These are phyloP conservation scores for Argyrosomus regius DNA, from an alignment of 2,797 vertebrate genomes.

Conservation along the genomic window DNA sequence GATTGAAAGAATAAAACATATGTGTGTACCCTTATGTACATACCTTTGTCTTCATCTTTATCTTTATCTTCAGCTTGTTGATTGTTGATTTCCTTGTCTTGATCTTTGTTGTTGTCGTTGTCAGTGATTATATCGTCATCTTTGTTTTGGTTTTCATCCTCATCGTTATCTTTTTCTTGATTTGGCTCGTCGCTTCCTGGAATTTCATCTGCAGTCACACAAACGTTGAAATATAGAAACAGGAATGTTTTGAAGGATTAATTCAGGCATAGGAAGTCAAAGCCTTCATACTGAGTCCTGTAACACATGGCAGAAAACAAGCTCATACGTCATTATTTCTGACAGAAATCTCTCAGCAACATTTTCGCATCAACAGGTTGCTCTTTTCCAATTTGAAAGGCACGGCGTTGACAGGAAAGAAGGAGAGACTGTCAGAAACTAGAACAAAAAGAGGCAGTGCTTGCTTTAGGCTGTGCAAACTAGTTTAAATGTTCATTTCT, in stretches of 20 bases:
- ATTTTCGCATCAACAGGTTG: slow-evolving; percentile 53
- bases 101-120: slow-evolving; percentile 39
- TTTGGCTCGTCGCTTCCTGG: slow-evolving; percentile 45
- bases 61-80: slow-evolving; percentile 42
- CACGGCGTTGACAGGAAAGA: slow-evolving; percentile 21
- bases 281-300: slow-evolving; percentile 46
- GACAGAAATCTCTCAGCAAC: slow-evolving; percentile 52
- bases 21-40: background rate
- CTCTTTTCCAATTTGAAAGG: slow-evolving; percentile 48
- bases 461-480: background rate
- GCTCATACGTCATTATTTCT: slow-evolving; percentile 39
- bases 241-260: slow-evolving; percentile 28
- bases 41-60: slow-evolving; percentile 64
- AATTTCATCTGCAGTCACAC: slow-evolving; percentile 62
- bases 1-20: slow-evolving; percentile 13
- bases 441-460: background rate
- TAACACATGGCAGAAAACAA: slow-evolving; percentile 48
- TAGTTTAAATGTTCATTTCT: slow-evolving; percentile 22
- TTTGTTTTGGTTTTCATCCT: slow-evolving; percentile 55
- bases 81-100: slow-evolving; percentile 20
- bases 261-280: slow-evolving; percentile 36
- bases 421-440: slow-evolving; percentile 10
- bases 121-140: slow-evolving; percentile 33
- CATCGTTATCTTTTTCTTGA: slow-evolving; percentile 47
- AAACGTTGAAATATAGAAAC: slow-evolving; percentile 43